Percentiles rank a stretch among this genome's conserved stretches.
Conservation (phyloP, 2,888 invertebrate genomes). For the Furcula furcula region DNA sequence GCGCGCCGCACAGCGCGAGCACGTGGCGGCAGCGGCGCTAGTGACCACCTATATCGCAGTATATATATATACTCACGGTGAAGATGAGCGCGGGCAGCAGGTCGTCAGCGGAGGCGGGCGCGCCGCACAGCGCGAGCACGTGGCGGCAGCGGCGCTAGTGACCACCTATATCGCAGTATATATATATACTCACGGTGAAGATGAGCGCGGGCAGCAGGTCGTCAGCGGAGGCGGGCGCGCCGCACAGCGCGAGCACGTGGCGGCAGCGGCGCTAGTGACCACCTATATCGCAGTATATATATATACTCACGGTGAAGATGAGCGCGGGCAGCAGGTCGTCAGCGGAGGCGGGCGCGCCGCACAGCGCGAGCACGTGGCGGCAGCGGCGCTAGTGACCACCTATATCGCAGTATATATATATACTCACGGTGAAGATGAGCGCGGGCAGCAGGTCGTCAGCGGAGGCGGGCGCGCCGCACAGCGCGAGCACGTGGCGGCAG, state of each 20-base stretch:
- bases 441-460: conserved; percentile 99
- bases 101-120: conserved; percentile 97
- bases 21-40: conserved; percentile 96
- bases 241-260: conserved; percentile 92
- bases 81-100: conserved; percentile 98
- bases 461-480: conserved; percentile 91
- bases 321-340: conserved; percentile 99
- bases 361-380: conserved; percentile 92
- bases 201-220: conserved; percentile 98
- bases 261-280: conserved; percentile 96
- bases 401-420: conserved; percentile 86
- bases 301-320: conserved; percentile 89
- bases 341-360: conserved; percentile 93
- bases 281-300: conserved; percentile 88
- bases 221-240: conserved; percentile 95
- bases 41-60: conserved; percentile 94
- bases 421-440: conserved; percentile 92
- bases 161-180: conserved; percentile 91
- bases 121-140: conserved; percentile 92
- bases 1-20: conserved; percentile 89
- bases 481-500: conserved; percentile 94
- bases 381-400: conserved; percentile 95
- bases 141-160: conserved; percentile 95
- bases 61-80: conserved; percentile 76
- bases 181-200: conserved; percentile 84